phyloP scores from a whole-genome alignment of 2,797 vertebrate genomes.

The Schizothorax lantsangensis region DNA sequence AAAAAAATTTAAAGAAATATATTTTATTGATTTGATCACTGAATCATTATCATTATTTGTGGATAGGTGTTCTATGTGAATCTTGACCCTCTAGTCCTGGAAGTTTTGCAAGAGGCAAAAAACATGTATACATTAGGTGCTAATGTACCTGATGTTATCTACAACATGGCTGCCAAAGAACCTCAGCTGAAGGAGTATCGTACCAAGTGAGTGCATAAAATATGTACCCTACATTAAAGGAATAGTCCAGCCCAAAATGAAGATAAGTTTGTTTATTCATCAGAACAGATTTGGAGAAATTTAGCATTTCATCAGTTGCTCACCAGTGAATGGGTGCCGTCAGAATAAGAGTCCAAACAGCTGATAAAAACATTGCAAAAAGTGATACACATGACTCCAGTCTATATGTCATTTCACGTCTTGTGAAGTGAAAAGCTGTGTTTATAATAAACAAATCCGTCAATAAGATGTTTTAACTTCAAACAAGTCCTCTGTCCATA shows the following conservation, averaged over 20 bases:
- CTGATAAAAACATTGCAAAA: neutral
- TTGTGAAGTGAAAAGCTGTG: neutral
- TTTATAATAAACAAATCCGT: neutral
- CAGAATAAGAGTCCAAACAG: neutral
- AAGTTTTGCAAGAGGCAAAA: constrained; percentile 81
- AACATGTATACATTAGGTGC: constrained; percentile 80
- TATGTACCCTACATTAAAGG: neutral
- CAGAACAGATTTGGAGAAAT: neutral
- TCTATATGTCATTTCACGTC: neutral
- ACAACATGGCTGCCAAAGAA: constrained; percentile 73
- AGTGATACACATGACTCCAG: neutral
- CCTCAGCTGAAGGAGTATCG: constrained; percentile 75
- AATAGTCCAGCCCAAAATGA: neutral
- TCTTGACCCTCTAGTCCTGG: constrained; percentile 79
- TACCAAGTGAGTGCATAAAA: constrained; percentile 73
- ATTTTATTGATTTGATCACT: neutral
- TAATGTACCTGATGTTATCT: constrained; percentile 73
- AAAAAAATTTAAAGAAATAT: neutral
- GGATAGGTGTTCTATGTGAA: constrained; percentile 81
- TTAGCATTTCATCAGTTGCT: neutral
- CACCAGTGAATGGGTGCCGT: neutral
- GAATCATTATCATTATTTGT: neutral
- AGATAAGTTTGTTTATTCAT: neutral
- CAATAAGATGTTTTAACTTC: neutral
- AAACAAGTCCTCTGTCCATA: neutral